Evolutionary conservation across 1,140 invertebrate genomes (phyloP).

Genomic region (Prorops nasuta): DNA sequence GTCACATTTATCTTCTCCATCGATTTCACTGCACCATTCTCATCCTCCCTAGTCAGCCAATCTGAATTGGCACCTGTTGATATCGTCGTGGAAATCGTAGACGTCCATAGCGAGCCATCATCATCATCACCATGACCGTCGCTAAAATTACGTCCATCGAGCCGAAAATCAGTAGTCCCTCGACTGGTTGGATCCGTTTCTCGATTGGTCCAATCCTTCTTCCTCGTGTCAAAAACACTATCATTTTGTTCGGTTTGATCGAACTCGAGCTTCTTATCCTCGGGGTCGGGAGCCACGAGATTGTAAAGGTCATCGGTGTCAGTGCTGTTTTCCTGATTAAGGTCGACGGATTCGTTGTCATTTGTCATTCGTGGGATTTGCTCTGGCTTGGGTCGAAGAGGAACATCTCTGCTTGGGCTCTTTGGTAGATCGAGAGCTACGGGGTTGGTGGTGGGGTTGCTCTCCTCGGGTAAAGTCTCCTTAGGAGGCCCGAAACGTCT

Average conservation of each 20-base stretch:
- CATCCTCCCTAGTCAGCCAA: too few relatives aligned
- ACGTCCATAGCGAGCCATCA: neutral
- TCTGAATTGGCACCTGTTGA: neutral
- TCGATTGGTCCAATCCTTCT: too few relatives aligned
- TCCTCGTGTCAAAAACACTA: too few relatives aligned
- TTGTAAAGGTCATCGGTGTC: neutral
- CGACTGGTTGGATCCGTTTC: neutral
- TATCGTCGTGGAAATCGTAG: neutral
- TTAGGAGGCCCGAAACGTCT: conserved; percentile 42
- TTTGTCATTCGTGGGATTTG: neutral
- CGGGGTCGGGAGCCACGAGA: conserved; percentile 3
- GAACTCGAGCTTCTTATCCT: too few relatives aligned
- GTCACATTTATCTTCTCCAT: conserved; percentile 47
- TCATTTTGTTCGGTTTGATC: too few relatives aligned
- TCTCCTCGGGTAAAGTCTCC: conserved; percentile 1
- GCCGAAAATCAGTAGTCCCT: neutral
- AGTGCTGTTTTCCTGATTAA: too few relatives aligned
- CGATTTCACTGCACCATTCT: neutral
- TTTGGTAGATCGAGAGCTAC: conserved; percentile 33
- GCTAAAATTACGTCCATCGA: neutral
- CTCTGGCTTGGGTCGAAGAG: conserved; percentile 13
- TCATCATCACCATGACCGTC: neutral
- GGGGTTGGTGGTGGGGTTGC: conserved; percentile 5
- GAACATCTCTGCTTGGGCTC: conserved; percentile 32
- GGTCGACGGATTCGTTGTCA: conserved; percentile 2